Evolutionary conservation across 2,113 vertebrate genomes (phyloP).

Genomic region (Petromus typicus): DNA sequence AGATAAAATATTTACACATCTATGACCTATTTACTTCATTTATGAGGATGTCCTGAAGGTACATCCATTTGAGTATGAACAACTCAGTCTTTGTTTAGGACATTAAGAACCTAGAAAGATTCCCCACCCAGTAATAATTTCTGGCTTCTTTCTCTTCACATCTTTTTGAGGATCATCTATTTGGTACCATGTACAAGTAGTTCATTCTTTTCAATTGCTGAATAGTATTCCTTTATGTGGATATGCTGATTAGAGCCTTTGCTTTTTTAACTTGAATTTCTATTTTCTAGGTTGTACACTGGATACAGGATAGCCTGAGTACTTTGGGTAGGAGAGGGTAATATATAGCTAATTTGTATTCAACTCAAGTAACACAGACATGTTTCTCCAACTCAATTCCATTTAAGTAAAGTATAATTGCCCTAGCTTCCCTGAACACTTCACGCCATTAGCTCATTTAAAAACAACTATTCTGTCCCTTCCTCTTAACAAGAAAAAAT

Average conservation of each 20-base stretch:
- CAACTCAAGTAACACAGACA: constrained; percentile 12
- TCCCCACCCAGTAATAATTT: not conserved
- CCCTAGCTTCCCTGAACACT: not conserved
- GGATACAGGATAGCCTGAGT: not conserved
- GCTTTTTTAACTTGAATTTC: not conserved
- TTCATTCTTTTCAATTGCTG: not conserved
- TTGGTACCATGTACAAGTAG: not conserved
- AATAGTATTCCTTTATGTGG: not conserved
- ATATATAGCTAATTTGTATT: constrained; percentile 26
- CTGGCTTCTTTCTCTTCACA: constrained; percentile 4
- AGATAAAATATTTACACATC: too few species aligned
- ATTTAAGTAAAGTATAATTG: not conserved
- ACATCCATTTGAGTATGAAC: too few species aligned
- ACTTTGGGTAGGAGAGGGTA: not conserved
- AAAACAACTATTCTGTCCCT: not conserved
- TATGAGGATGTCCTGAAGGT: too few species aligned
- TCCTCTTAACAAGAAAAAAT: not conserved
- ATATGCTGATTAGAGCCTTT: not conserved
- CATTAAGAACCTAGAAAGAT: not conserved
- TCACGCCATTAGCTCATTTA: not conserved
- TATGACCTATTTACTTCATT: too few species aligned
- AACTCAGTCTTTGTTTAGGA: not conserved
- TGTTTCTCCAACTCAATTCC: constrained; percentile 26
- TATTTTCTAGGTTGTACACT: constrained; percentile 21
- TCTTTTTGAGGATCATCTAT: constrained; percentile 20